Evolutionary conservation across 2,888 invertebrate genomes (phyloP).

Genomic region (Portevinia maculata): DNA sequence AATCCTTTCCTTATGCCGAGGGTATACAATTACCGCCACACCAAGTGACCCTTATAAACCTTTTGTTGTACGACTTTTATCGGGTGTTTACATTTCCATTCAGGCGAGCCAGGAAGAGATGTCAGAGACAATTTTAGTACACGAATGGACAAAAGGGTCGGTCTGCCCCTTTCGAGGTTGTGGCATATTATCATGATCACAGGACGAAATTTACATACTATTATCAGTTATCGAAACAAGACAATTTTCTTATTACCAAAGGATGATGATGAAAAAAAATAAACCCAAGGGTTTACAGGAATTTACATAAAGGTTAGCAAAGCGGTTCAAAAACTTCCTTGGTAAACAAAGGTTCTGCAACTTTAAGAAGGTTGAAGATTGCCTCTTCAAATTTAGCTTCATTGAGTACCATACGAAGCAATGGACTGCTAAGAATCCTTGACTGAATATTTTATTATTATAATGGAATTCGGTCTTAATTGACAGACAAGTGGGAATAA

Average conservation of each 20-base stretch:
- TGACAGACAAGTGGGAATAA: conserved; percentile 65
- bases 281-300: conserved; percentile 29
- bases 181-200: conserved; percentile 67
- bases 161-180: conserved; percentile 23
- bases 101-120: conserved; percentile 73
- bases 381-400: conserved; percentile 2
- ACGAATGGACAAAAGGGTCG: conserved; percentile 50
- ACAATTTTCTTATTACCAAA: conserved; percentile 68
- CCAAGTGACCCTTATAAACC: conserved; percentile 71
- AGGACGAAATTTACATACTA: conserved; percentile 66
- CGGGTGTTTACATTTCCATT: conserved; percentile 80
- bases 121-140: conserved; percentile 60
- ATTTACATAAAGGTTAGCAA: conserved; percentile 66
- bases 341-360: conserved; percentile 21
- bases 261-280: conserved; percentile 30
- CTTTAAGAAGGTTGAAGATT: not conserved
- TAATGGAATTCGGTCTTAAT: conserved; percentile 51
- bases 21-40: conserved; percentile 54
- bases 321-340: conserved; percentile 44
- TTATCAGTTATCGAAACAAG: conserved; percentile 71
- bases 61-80: conserved; percentile 68
- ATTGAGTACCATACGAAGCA: conserved; percentile 36
- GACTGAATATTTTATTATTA: conserved; percentile 51
- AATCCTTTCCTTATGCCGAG: conserved; percentile 17
- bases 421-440: conserved; percentile 31